Evolutionary conservation across 2,113 vertebrate genomes (phyloP), one percentile per base, ranked within the genome.

Genomic region (Elephas maximus): DNA sequence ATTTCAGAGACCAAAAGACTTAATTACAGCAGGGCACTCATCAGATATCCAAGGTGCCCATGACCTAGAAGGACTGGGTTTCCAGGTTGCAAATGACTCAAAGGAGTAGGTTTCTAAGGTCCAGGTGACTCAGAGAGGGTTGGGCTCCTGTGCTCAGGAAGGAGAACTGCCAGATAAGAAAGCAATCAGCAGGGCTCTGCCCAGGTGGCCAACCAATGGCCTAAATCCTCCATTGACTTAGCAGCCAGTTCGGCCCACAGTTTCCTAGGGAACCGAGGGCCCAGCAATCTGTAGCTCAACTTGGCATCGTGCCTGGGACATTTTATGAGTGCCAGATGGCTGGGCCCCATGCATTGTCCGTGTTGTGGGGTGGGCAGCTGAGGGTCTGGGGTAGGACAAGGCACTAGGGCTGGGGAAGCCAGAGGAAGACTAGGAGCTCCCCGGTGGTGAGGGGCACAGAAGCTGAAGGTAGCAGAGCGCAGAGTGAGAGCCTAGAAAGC

Each of bases 241-340:
- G 97, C 97, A 96, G 94, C 85, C 80, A 37, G 81, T 81, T 33
- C 24, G 26, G 41, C 62, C 93, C 67, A 11, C 18, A 28, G 97
- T 96, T 96, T 97, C 97, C 96, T 93, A 96, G 97, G 96, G 93
- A 98, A 95, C 97, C 4, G 5, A 90, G 86, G 94, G 95, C 95
- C 93, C 92, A 60, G 37, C 79, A 51, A 28, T 90, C 95, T 93
- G 69, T 8, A 77, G 45, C n/a, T 48, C 93, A 48, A 44, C 77
- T 92, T 92, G 86, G 93, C 94, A 21, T 44, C 23, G 91, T 77
- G 95, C 95, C 62, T 71, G 93, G 97, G 94, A 95, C 90, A 74
- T 91, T 96, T 90, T 92, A 88, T 88, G 94, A 97, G 96, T 94
- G 96, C 97, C 96, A 97, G 96, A 96, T 96, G 96, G 97, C 91